phyloP scores from a whole-genome alignment of 2,797 vertebrate species.

The Gymnoscopelus microlampas region DNA sequence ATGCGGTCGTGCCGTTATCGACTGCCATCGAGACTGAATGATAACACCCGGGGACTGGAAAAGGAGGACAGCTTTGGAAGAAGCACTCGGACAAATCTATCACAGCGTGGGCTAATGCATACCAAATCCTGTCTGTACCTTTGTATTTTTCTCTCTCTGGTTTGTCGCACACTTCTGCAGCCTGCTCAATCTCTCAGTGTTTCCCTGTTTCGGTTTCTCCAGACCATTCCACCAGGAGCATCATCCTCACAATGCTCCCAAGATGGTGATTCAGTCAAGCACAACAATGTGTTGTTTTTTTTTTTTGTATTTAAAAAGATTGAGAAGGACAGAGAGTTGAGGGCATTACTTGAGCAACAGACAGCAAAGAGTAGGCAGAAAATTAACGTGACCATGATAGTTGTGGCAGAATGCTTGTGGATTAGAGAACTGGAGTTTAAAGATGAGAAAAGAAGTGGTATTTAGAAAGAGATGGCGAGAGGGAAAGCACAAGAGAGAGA shows the following conservation, averaged over 20 bases:
- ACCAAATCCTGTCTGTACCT: slow-evolving; percentile 40
- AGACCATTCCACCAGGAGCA: too few species aligned
- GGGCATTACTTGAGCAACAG: too few species aligned
- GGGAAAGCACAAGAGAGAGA: slow-evolving; percentile 22
- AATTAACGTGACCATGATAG: slow-evolving; percentile 39
- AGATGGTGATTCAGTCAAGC: too few species aligned
- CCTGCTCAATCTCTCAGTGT: slow-evolving; percentile 28
- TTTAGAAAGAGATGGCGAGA: slow-evolving; percentile 22
- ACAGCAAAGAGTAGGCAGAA: slow-evolving; percentile 39
- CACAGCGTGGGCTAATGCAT: slow-evolving; percentile 50
- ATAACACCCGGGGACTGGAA: slow-evolving; percentile 48
- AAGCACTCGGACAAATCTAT: slow-evolving; percentile 53
- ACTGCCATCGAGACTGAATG: slow-evolving; percentile 55
- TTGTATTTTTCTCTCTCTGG: slow-evolving; percentile 36
- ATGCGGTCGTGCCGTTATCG: slow-evolving; percentile 64
- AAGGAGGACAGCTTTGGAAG: slow-evolving; percentile 58
- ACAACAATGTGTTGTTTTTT: too few species aligned
- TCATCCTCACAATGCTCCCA: too few species aligned
- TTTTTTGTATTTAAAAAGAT: too few species aligned
- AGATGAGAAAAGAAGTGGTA: slow-evolving; percentile 26
- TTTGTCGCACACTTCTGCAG: slow-evolving; percentile 26
- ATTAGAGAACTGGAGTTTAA: slow-evolving; percentile 35
- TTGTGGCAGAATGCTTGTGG: slow-evolving; percentile 23
- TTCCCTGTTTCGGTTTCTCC: slow-evolving; percentile 24
- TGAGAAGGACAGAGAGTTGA: too few species aligned